Conservation (phyloP, 35 echinoderm and acorn worm genomes). For the Hemicentrotus pulcherrimus region DNA sequence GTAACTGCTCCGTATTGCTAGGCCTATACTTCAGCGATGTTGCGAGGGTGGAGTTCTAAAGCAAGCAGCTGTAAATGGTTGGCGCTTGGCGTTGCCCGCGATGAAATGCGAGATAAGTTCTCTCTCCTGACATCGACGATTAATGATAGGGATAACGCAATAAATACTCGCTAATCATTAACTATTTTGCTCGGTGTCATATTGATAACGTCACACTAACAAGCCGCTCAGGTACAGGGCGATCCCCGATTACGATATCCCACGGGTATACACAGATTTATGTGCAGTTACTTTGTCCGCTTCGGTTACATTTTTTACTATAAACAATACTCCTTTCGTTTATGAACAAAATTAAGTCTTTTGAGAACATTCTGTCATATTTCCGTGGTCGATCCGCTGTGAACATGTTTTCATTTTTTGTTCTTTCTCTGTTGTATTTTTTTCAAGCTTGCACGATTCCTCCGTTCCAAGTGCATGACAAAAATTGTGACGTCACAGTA, state of each 20-base stretch:
- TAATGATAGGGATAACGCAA: constrained; percentile 3
- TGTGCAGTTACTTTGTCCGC: neutral
- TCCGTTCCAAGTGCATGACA: neutral
- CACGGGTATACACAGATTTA: neutral
- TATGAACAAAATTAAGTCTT: neutral
- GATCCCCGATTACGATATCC: neutral
- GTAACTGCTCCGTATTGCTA: neutral
- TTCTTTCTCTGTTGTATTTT: too few relatives aligned
- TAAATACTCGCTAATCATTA: neutral
- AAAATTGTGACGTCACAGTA: neutral
- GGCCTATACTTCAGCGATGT: neutral
- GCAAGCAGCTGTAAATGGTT: constrained; percentile 1
- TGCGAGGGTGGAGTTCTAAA: neutral
- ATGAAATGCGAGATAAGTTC: neutral
- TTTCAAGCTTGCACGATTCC: too few relatives aligned
- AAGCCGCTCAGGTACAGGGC: neutral
- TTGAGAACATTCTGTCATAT: neutral
- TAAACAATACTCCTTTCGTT: too few relatives aligned
- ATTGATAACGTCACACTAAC: neutral
- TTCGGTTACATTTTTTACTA: neutral
- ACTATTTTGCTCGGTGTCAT: neutral
- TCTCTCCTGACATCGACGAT: neutral
- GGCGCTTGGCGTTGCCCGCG: neutral
- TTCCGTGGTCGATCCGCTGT: too few relatives aligned
- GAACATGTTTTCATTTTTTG: too few relatives aligned